Percentiles rank a stretch among this genome's conserved stretches.
phyloP scores from a whole-genome alignment of 2,888 invertebrate genomes.

The Chrysolina americana region DNA sequence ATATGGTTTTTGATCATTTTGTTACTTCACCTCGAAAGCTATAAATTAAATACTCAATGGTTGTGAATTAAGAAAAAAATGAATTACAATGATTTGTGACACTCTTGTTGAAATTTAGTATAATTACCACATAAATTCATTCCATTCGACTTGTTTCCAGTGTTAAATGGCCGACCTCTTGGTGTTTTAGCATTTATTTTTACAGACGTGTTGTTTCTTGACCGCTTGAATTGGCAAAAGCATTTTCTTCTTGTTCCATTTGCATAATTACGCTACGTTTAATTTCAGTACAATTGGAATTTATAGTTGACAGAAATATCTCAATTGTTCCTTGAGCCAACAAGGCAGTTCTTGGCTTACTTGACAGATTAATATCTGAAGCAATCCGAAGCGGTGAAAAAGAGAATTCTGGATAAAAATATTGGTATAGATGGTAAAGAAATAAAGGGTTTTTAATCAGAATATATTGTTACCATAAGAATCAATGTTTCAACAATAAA shows the following conservation, averaged over 20 bases:
- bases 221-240: constrained; percentile 12
- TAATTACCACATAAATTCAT: constrained; percentile 41
- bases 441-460: no score
- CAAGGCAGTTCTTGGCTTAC: background rate
- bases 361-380: no score
- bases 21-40: constrained; percentile 15
- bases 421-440: no score
- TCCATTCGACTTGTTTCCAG: constrained; percentile 30
- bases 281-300: constrained; percentile 30
- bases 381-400: no score
- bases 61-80: constrained; percentile 16
- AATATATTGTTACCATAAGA: no score
- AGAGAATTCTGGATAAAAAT: no score
- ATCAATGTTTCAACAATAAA: no score
- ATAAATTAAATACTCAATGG: constrained; percentile 11
- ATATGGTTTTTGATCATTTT: constrained; percentile 7
- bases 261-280: constrained; percentile 13
- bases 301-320: constrained; percentile 37
- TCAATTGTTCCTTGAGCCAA: constrained; percentile 25
- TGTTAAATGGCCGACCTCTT: constrained; percentile 35
- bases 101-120: constrained; percentile 37
- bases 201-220: constrained; percentile 31
- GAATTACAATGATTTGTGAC: constrained; percentile 34
- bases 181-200: constrained; percentile 32
- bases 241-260: constrained; percentile 17